Evolutionary conservation across 2,888 invertebrate species (phyloP).

Genomic region (Caenorhabditis sp.): DNA sequence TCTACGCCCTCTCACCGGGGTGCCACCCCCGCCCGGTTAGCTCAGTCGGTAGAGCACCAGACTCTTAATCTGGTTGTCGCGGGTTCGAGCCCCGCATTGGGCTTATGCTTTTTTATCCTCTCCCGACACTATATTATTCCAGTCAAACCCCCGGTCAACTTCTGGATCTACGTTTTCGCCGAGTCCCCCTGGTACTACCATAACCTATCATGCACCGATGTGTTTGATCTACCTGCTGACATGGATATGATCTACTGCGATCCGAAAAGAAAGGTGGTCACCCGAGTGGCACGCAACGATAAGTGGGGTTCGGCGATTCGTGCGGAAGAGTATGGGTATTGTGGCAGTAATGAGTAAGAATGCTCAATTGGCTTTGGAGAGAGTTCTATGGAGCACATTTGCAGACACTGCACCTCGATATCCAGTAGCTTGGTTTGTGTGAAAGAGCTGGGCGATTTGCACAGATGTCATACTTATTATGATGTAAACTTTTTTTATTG

Average conservation of each 20-base stretch:
- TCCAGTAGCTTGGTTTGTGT: slow-evolving; percentile 11
- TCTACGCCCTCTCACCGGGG: background rate
- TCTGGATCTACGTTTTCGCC: background rate
- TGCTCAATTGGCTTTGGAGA: background rate
- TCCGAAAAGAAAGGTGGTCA: background rate
- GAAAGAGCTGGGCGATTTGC: background rate
- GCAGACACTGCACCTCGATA: slow-evolving; percentile 19
- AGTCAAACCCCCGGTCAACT: background rate
- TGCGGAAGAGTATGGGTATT: background rate
- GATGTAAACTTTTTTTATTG: slow-evolving; percentile 8
- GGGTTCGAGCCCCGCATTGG: slow-evolving; percentile 83
- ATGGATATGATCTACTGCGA: slow-evolving; percentile 32
- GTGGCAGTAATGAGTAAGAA: slow-evolving; percentile 23
- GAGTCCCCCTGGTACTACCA: slow-evolving; percentile 23
- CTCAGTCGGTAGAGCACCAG: slow-evolving; percentile 83
- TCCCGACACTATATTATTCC: background rate
- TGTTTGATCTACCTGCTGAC: background rate
- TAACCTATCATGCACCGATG: slow-evolving; percentile 8
- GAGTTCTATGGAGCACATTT: background rate
- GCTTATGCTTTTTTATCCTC: slow-evolving; percentile 58
- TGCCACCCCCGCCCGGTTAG: slow-evolving; percentile 74
- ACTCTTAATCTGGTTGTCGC: slow-evolving; percentile 82
- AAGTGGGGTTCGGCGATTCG: background rate
- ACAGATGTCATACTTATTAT: slow-evolving; percentile 31
- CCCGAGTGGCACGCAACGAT: background rate